Percentiles rank a stretch among this genome's conserved stretches.
phyloP scores from a whole-genome alignment of 92 coral and sea anemone genomes.

The Porites cylindrica region DNA sequence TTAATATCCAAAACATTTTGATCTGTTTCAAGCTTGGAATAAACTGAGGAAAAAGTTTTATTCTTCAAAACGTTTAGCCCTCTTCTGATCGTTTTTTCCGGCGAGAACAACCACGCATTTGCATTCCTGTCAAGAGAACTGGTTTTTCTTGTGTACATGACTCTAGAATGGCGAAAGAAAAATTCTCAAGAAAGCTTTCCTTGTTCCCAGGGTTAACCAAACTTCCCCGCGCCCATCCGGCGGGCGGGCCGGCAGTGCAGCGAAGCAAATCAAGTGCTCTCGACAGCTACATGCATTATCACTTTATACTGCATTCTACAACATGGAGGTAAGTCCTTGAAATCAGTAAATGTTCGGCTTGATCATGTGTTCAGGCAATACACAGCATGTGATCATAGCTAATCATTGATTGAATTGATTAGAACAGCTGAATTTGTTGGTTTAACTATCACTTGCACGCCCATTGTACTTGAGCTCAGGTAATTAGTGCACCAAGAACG shows the following conservation, averaged over 20 bases:
- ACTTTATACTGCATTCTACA: background rate
- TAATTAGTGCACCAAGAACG: background rate
- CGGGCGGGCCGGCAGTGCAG: background rate
- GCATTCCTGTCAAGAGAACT: background rate
- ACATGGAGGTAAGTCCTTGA: constrained; percentile 2
- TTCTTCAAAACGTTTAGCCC: background rate
- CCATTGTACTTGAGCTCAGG: background rate
- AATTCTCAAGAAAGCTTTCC: background rate
- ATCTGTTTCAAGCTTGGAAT: no score
- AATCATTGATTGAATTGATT: background rate
- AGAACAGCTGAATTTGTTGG: constrained; percentile 7
- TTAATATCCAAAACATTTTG: background rate
- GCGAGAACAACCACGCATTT: background rate
- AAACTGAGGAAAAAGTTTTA: background rate
- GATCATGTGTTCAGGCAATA: background rate
- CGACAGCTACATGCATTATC: background rate
- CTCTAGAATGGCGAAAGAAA: background rate
- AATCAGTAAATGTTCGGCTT: background rate
- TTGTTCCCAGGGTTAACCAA: constrained; percentile 36
- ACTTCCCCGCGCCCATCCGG: constrained; percentile 11
- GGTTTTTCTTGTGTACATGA: background rate
- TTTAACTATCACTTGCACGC: background rate
- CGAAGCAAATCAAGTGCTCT: background rate
- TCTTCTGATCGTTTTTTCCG: no score
- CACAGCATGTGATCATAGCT: background rate